These are phyloP conservation scores for Zosterops japonicus DNA, from an alignment of 2,113 vertebrate genomes.

Conservation along the genomic window DNA sequence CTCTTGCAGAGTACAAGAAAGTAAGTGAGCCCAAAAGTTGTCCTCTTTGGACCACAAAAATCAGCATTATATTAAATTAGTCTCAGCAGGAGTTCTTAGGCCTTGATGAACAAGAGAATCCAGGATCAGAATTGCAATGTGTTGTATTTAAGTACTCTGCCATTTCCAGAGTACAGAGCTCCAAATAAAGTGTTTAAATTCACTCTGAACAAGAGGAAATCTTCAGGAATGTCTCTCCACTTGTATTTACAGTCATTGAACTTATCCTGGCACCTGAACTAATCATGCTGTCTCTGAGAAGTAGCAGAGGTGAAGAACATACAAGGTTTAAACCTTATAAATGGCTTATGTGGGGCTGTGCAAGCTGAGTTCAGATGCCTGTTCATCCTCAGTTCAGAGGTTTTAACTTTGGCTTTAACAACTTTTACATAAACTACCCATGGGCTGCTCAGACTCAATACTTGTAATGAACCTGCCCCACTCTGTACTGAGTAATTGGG, in stretches of 20 bases:
- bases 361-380: neutral
- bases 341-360: neutral
- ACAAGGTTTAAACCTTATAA: neutral
- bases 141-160: neutral
- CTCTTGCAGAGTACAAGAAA: neutral
- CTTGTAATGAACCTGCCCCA: neutral
- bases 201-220: neutral
- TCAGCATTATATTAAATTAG: neutral
- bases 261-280: neutral
- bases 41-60: neutral
- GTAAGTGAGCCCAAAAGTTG: neutral
- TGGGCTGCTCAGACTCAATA: neutral
- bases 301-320: neutral
- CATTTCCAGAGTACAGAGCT: neutral
- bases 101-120: neutral
- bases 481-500: neutral
- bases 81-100: neutral
- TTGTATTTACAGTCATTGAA: conserved; percentile 8
- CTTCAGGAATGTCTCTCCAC: neutral
- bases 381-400: neutral
- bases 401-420: neutral
- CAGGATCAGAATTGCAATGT: neutral
- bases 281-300: neutral
- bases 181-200: neutral
- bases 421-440: neutral